These are phyloP conservation scores for Alca torda DNA, from an alignment of 2,797 vertebrate genomes.

Conservation along the genomic window DNA sequence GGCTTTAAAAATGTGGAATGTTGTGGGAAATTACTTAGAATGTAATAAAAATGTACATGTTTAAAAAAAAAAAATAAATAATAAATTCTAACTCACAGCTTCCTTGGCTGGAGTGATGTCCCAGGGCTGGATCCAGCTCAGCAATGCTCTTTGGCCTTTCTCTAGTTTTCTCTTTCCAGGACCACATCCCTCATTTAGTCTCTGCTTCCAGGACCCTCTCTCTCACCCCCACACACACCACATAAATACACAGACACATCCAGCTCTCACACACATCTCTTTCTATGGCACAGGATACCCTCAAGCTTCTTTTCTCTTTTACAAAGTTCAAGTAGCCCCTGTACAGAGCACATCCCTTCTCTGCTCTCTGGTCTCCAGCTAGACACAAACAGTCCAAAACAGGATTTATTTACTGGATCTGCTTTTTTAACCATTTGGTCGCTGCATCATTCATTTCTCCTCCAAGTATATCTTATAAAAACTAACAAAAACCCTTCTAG, in stretches of 20 bases:
- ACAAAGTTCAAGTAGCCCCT: background rate
- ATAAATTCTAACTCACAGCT: conserved; percentile 35
- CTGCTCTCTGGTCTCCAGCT: background rate
- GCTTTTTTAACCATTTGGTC: conserved; percentile 26
- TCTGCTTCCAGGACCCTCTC: conserved; percentile 53
- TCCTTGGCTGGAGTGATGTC: conserved; percentile 65
- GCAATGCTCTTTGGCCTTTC: conserved; percentile 73
- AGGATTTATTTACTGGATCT: conserved; percentile 13
- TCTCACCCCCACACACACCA: conserved; percentile 49
- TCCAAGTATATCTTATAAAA: background rate
- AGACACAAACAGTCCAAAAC: background rate
- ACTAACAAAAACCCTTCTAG: background rate
- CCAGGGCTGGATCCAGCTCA: conserved; percentile 68
- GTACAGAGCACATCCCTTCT: conserved; percentile 8
- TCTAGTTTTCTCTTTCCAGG: conserved; percentile 66
- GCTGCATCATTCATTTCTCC: background rate
- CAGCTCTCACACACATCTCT: conserved; percentile 10
- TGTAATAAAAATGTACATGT: conserved; percentile 59
- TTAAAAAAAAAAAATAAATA: background rate
- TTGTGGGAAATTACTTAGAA: conserved; percentile 71
- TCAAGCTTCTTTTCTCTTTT: conserved; percentile 30
- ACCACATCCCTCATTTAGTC: conserved; percentile 52
- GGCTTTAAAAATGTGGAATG: conserved; percentile 35
- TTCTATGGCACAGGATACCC: conserved; percentile 46
- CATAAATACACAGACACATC: conserved; percentile 52